Evolutionary conservation across 2,113 vertebrate species (phyloP).

Genomic region (Spizaetus ornatus): DNA sequence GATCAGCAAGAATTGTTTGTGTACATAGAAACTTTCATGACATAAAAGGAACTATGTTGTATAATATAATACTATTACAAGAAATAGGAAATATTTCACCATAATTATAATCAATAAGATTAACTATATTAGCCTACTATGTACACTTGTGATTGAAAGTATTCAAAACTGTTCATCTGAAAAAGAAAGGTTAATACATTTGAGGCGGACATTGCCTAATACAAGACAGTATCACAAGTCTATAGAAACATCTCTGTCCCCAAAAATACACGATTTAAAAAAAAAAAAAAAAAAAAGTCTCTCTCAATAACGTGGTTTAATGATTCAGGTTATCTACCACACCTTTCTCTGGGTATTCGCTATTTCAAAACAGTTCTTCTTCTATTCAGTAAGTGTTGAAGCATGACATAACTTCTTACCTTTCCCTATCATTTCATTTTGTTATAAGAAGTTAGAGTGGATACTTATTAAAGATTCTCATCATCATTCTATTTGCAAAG

Average conservation of each 20-base stretch:
- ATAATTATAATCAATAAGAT: not conserved
- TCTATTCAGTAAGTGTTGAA: not conserved
- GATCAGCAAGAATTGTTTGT: not conserved
- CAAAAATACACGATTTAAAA: not conserved
- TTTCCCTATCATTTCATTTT: not conserved
- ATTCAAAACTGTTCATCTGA: not conserved
- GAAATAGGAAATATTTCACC: not conserved
- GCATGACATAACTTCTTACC: not conserved
- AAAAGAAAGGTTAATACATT: not conserved
- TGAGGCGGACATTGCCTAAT: not conserved
- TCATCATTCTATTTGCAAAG: not conserved
- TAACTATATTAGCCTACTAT: not conserved
- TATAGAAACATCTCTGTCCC: not conserved
- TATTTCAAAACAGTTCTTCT: not conserved
- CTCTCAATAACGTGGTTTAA: not conserved
- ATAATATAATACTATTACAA: not conserved
- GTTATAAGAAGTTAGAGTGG: not conserved
- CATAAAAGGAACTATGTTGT: not conserved
- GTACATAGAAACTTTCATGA: not conserved
- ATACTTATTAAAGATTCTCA: not conserved
- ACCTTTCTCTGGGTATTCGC: not conserved
- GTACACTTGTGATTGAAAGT: not conserved
- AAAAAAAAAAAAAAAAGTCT: not conserved
- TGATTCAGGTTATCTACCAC: not conserved
- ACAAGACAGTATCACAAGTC: not conserved